Evolutionary conservation across 2,797 vertebrate genomes (phyloP), one percentile per base, ranked within the genome.

Genomic region (Lacerta agilis): DNA sequence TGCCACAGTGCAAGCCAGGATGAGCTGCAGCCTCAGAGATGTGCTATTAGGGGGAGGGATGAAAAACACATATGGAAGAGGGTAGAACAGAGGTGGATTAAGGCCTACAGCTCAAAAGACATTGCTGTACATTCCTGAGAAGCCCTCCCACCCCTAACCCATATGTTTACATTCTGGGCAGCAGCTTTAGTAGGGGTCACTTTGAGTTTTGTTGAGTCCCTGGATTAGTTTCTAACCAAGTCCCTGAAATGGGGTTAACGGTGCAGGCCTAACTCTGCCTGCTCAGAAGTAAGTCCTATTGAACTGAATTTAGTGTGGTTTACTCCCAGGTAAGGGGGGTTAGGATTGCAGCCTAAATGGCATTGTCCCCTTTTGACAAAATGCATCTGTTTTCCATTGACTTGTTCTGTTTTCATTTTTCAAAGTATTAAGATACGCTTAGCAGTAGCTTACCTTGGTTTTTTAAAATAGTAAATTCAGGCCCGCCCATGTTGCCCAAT

Each of bases 101-200:
- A 89, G 73, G 66, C 33, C 10, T 72, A 7, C 67, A 41, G 67
- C 87, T 25, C 36, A 66, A 17, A 80, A 82, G 61, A 17, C 45
- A 69, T 33, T 13, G 58, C 58, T 76, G 17, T 61, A 8, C 29
- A 25, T 72, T 71, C 49, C 13, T 27, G 86, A 25, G 8, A 10
- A 49, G 8, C 29, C 1, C 0, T 82, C 41, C 43, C 29, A 29
- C 11, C 69, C 73, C 81, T 18, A n/a, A n/a, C 82, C 2, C n/a
- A 71, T 20, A 33, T 84, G 87, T 88, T 91, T 73, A 20, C 49
- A 33, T 67, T 18, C 43, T 77, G 79, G 20, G 41, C 41, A 77
- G 41, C 88, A 77, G 86, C 87, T 92, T 92, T 89, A 61, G 20
- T 86, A 81, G 83, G 87, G 88, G 78, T 67, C 88, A 88, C 0